A percentile compares a stretch with the other conserved stretches of the same genome.
These are phyloP conservation scores for Neopelma chrysocephalum DNA, from an alignment of 2,797 vertebrate species.

Conservation along the genomic window DNA sequence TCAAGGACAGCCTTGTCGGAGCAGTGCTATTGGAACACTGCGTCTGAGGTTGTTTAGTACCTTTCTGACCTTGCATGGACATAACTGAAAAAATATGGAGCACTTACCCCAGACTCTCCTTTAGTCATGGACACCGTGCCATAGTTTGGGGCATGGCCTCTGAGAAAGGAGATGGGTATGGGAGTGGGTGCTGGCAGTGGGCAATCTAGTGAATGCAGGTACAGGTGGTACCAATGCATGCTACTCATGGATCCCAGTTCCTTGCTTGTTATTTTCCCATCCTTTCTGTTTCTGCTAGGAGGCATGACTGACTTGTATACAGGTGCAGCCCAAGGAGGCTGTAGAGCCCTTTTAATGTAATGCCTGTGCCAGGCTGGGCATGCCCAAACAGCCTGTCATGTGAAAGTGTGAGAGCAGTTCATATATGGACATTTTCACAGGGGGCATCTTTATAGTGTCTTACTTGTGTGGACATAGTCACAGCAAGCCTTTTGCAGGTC, in stretches of 20 bases:
- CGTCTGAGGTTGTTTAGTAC: not conserved
- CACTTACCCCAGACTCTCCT: not conserved
- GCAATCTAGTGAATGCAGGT: not conserved
- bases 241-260: not conserved
- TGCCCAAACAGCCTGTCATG: not conserved
- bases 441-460: not conserved
- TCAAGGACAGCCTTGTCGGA: not conserved
- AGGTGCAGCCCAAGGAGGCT: not conserved
- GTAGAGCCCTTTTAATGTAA: not conserved
- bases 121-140: not conserved
- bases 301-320: not conserved
- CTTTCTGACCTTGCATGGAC: not conserved
- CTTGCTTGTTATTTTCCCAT: not conserved
- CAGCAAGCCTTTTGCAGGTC: not conserved
- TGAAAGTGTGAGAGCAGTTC: not conserved
- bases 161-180: not conserved
- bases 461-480: not conserved
- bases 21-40: not conserved
- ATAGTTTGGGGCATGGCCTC: not conserved
- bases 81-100: not conserved
- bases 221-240: no score
- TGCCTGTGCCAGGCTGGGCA: not conserved
- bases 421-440: not conserved
- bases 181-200: not conserved
- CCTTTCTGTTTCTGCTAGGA: not conserved